A percentile compares a stretch with the other conserved stretches of the same genome.
Conservation (phyloP, 2,797 vertebrate species). For the Neosilurus hyrtlii region DNA sequence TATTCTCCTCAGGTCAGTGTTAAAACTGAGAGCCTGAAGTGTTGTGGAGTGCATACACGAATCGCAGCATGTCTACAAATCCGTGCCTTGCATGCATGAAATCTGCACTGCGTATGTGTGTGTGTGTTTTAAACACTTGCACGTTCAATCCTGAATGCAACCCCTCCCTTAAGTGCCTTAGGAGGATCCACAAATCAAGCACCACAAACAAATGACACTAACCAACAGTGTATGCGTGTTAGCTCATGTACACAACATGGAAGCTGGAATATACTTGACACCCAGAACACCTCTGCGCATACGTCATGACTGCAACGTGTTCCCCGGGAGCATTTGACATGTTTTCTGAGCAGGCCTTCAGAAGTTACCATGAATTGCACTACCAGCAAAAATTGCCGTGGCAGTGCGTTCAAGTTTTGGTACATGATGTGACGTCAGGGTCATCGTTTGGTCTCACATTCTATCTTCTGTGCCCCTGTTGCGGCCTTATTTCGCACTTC, state of each 20-base stretch:
- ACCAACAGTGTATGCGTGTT: neutral
- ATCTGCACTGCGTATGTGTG: constrained; percentile 5
- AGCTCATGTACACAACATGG: neutral
- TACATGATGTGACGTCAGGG: too few species aligned
- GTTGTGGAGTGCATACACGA: constrained; percentile 29
- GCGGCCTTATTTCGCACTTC: too few species aligned
- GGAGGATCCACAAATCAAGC: neutral
- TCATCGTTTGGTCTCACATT: too few species aligned
- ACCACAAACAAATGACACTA: neutral
- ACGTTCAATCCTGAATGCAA: constrained; percentile 5
- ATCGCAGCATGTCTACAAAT: constrained; percentile 21
- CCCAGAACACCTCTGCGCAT: too few species aligned
- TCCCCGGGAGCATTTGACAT: too few species aligned
- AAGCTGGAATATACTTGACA: too few species aligned
- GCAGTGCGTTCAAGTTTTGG: too few species aligned
- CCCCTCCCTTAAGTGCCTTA: neutral
- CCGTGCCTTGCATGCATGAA: neutral
- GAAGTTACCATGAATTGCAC: too few species aligned
- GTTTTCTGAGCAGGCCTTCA: too few species aligned
- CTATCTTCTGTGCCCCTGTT: too few species aligned
- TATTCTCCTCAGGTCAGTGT: constrained; percentile 17
- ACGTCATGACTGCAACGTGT: too few species aligned
- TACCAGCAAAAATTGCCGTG: too few species aligned
- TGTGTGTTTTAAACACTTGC: neutral
- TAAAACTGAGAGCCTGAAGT: constrained; percentile 31